Evolutionary conservation across 2,797 vertebrate species (phyloP).

Genomic region (Leptoclinus maculatus): DNA sequence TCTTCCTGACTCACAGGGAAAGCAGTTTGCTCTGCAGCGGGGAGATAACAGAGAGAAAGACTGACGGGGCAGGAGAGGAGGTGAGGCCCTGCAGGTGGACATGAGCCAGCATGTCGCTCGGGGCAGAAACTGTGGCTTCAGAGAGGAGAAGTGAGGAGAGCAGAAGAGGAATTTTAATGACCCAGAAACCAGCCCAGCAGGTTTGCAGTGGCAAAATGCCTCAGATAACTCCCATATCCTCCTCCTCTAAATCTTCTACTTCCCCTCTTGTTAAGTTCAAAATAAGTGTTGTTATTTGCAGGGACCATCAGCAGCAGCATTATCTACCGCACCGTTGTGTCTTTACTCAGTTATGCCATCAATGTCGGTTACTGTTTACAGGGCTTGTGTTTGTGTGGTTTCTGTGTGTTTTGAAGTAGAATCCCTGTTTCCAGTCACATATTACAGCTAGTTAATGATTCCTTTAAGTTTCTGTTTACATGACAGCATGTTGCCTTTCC

Average conservation of each 20-base stretch:
- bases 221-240: constrained; percentile 68
- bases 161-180: constrained; percentile 80
- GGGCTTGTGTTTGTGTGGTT: constrained; percentile 7
- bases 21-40: constrained; percentile 52
- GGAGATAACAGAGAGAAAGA: constrained; percentile 58
- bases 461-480: constrained; percentile 63
- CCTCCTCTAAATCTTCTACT: constrained; percentile 35
- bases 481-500: constrained; percentile 29
- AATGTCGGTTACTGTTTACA: constrained; percentile 2
- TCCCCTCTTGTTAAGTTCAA: constrained; percentile 16
- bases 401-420: constrained; percentile 9
- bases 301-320: not conserved
- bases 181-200: constrained; percentile 83
- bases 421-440: constrained; percentile 31
- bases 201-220: constrained; percentile 79
- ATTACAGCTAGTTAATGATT: constrained; percentile 42
- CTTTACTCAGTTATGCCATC: not conserved
- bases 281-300: constrained; percentile 18
- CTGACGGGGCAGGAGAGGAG: constrained; percentile 40
- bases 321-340: not conserved
- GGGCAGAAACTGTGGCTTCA: constrained; percentile 64
- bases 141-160: constrained; percentile 59
- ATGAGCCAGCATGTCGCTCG: constrained; percentile 75
- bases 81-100: constrained; percentile 68
- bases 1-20: constrained; percentile 35